A percentile compares a stretch with the other conserved stretches of the same genome.
Conservation (phyloP, 2,113 vertebrate species). For the Charina bottae region DNA sequence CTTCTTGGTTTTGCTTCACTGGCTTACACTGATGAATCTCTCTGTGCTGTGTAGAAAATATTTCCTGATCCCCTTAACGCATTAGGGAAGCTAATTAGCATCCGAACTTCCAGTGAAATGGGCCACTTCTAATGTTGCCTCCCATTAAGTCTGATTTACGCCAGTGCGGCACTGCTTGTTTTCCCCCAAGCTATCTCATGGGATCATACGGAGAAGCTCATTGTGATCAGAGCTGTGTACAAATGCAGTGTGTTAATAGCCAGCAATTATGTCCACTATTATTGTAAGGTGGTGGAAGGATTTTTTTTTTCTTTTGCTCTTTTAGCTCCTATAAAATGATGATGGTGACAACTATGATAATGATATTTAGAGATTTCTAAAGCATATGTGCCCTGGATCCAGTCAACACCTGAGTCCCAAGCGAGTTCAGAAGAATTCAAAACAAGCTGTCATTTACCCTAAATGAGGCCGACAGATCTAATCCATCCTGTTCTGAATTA, state of each 20-base stretch:
- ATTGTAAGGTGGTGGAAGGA: too few relatives aligned
- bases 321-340: background rate
- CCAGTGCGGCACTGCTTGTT: too few relatives aligned
- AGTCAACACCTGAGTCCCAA: background rate
- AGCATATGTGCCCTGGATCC: background rate
- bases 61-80: slow-evolving; percentile 5
- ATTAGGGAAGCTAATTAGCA: slow-evolving; percentile 9
- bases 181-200: background rate
- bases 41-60: background rate
- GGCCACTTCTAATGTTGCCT: slow-evolving; percentile 4
- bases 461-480: background rate
- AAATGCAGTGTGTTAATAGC: background rate
- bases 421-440: background rate
- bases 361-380: background rate
- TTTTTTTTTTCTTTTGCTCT: background rate
- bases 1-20: background rate
- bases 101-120: background rate
- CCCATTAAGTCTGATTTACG: background rate
- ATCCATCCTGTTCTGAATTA: background rate
- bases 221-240: background rate
- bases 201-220: background rate
- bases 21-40: background rate
- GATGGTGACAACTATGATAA: background rate
- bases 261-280: background rate
- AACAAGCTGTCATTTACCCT: background rate